These are phyloP conservation scores for Heliconius himera DNA, from an alignment of 1,140 invertebrate genomes.

Conservation along the genomic window DNA sequence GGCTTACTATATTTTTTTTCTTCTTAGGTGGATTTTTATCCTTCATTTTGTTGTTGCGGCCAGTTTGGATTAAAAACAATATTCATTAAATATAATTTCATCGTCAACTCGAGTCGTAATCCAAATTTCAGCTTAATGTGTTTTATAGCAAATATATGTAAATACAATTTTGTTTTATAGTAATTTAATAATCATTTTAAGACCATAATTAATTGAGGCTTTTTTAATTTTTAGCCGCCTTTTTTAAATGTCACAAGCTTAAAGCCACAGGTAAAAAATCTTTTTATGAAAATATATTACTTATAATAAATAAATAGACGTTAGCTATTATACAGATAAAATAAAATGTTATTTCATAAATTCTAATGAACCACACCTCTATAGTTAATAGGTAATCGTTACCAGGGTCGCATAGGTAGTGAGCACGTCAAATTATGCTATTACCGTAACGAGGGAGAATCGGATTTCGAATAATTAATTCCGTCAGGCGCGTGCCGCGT, in stretches of 20 bases:
- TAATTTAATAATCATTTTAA: no score
- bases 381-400: slow-evolving; percentile 28
- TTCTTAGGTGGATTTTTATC: no score
- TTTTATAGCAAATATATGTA: no score
- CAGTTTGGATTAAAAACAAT: no score
- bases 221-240: background rate
- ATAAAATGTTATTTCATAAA: background rate
- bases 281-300: background rate
- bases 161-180: no score
- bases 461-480: slow-evolving; percentile 60
- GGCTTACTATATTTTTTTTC: no score
- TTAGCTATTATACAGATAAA: background rate
- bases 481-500: slow-evolving; percentile 58
- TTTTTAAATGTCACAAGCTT: background rate
- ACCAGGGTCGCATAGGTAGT: slow-evolving; percentile 44
- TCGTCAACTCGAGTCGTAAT: no score
- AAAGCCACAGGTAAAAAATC: background rate
- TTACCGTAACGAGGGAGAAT: slow-evolving; percentile 50
- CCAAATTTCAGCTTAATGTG: no score
- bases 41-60: no score
- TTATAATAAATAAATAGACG: background rate
- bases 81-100: no score
- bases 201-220: no score
- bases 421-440: slow-evolving; percentile 57
- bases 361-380: background rate